phyloP scores from a whole-genome alignment of 1,140 invertebrate genomes.

The Orchesella cincta region DNA sequence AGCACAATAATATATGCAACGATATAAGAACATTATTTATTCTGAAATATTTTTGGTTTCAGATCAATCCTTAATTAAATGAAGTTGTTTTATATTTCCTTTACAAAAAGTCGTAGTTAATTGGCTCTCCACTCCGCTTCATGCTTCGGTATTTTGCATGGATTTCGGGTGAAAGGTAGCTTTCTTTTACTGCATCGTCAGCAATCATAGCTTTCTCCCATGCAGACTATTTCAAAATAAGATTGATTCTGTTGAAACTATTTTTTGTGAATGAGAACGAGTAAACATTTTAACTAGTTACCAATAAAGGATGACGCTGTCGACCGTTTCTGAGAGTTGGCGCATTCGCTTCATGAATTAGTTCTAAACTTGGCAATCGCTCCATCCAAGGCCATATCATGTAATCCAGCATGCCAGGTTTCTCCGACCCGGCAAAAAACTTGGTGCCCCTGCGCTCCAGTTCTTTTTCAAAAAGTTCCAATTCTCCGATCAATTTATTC shows the following conservation, averaged over 20 bases:
- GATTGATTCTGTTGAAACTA: not conserved
- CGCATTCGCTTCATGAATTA: not conserved
- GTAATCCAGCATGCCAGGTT: constrained; percentile 55
- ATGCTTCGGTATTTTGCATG: not conserved
- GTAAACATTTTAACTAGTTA: too few relatives aligned
- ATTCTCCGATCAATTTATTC: not conserved
- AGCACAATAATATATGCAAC: too few relatives aligned
- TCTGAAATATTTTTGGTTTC: too few relatives aligned
- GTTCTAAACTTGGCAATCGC: constrained; percentile 33
- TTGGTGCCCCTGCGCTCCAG: constrained; percentile 63
- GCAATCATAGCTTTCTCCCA: not conserved
- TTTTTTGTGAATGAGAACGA: not conserved
- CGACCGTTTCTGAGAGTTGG: not conserved
- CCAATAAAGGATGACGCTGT: not conserved
- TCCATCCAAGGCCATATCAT: constrained; percentile 58
- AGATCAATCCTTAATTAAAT: too few relatives aligned
- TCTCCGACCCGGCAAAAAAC: constrained; percentile 64
- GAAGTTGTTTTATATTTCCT: too few relatives aligned
- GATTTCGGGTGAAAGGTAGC: not conserved
- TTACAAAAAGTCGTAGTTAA: constrained; percentile 6
- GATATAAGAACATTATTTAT: too few relatives aligned
- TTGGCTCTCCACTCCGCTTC: not conserved
- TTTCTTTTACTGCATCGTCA: not conserved
- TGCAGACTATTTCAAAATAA: not conserved
- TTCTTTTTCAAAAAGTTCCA: constrained; percentile 65